Evolutionary conservation across 2,797 vertebrate species (phyloP).

Genomic region (Sebastes miniatus): DNA sequence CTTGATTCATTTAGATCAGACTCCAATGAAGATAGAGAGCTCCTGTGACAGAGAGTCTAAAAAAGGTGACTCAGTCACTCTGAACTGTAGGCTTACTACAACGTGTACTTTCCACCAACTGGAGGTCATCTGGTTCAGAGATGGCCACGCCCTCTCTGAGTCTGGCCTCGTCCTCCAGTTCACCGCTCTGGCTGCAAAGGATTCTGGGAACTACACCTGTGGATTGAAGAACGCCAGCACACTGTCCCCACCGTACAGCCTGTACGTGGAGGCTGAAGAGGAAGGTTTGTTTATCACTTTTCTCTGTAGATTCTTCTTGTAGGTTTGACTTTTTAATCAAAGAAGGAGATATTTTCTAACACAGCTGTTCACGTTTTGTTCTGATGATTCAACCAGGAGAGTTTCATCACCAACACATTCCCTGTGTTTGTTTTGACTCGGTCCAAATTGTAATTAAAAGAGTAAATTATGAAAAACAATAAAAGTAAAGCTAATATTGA

Average conservation of each 20-base stretch:
- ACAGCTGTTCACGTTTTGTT: too few relatives aligned
- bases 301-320: too few relatives aligned
- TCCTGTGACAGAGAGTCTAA: rapidly evolving
- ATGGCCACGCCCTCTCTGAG: slow-evolving; percentile 10
- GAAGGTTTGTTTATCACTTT: background rate
- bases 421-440: too few relatives aligned
- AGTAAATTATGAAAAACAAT: too few relatives aligned
- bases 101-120: background rate
- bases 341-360: too few relatives aligned
- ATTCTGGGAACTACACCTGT: slow-evolving; percentile 63
- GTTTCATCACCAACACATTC: too few relatives aligned
- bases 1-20: rapidly evolving
- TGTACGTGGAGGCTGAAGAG: too few relatives aligned
- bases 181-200: background rate
- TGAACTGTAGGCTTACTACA: too few relatives aligned
- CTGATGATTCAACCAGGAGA: too few relatives aligned
- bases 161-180: slow-evolving; percentile 28
- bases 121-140: slow-evolving; percentile 39
- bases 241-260: rapidly evolving
- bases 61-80: background rate
- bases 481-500: too few relatives aligned
- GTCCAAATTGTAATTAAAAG: too few relatives aligned
- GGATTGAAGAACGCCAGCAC: rapidly evolving
- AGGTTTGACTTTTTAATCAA: too few relatives aligned
- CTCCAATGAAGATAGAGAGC: rapidly evolving